These are phyloP conservation scores for Xylota sylvarum DNA, from an alignment of 2,888 invertebrate genomes.

Conservation along the genomic window DNA sequence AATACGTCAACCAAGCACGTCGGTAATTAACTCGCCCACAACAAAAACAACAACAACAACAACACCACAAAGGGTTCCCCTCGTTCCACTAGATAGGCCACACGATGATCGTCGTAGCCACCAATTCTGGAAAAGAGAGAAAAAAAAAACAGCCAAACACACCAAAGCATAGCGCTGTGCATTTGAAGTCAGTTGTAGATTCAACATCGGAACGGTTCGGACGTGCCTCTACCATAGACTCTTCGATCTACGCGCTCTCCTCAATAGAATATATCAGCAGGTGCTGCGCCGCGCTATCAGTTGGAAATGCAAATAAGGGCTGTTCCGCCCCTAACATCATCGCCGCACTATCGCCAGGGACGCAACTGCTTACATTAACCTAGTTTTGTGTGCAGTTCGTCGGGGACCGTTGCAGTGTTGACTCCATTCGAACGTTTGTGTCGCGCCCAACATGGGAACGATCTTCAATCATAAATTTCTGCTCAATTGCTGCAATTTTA, in stretches of 20 bases:
- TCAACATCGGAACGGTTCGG: conserved; percentile 61
- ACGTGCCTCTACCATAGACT: conserved; percentile 7
- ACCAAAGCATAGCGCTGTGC: conserved; percentile 34
- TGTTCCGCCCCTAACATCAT: conserved; percentile 46
- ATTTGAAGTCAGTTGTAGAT: conserved; percentile 57
- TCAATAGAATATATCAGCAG: conserved; percentile 32
- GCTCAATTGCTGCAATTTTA: conserved; percentile 88
- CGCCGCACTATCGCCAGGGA: conserved; percentile 41
- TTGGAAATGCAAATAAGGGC: conserved; percentile 68
- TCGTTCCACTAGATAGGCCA: conserved; percentile 71
- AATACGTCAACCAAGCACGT: conserved; percentile 22
- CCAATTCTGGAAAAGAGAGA: background rate
- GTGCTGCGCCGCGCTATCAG: conserved; percentile 38
- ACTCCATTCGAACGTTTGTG: conserved; percentile 33
- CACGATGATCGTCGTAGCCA: conserved; percentile 41
- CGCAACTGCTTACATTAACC: conserved; percentile 55
- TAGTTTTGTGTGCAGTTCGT: conserved; percentile 41
- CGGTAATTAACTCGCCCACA: conserved; percentile 53
- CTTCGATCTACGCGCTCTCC: conserved; percentile 3
- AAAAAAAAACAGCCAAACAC: conserved; percentile 29
- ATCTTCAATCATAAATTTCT: conserved; percentile 88
- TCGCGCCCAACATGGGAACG: conserved; percentile 79
- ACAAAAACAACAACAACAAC: conserved; percentile 18
- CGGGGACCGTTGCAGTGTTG: background rate
- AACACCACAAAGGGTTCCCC: conserved; percentile 62